phyloP scores from a whole-genome alignment of 2,113 vertebrate species.

The Nerophis lumbriciformis region DNA sequence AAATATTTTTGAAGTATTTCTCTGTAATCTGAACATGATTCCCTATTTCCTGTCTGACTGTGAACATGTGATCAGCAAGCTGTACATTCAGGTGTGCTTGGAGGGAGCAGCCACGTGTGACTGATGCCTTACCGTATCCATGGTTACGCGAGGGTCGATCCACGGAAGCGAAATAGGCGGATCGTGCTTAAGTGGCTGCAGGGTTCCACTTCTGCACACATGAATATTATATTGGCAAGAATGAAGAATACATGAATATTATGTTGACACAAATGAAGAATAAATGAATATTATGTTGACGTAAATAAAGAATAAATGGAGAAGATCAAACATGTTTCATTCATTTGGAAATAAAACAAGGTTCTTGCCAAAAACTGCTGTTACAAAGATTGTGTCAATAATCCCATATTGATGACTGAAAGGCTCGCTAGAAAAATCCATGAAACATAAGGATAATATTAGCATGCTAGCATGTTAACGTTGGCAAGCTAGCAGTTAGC shows the following conservation, averaged over 20 bases:
- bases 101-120: slow-evolving; percentile 20
- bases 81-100: slow-evolving; percentile 24
- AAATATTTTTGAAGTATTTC: too few species aligned
- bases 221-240: neutral
- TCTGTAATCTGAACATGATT: neutral
- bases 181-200: neutral
- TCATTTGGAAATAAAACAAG: neutral
- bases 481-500: too few species aligned
- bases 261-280: neutral
- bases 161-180: slow-evolving; percentile 9
- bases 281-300: neutral
- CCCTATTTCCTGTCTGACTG: neutral
- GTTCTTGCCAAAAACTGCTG: too few species aligned
- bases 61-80: neutral
- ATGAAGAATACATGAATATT: neutral
- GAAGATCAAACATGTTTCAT: neutral
- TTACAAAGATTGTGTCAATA: too few species aligned
- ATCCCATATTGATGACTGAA: too few species aligned
- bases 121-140: slow-evolving; percentile 57
- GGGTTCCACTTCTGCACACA: neutral
- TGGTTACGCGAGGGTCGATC: slow-evolving; percentile 26
- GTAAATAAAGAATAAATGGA: too few species aligned
- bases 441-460: too few species aligned
- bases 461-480: too few species aligned
- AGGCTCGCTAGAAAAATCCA: too few species aligned